These are phyloP conservation scores for Bombus superbus DNA, from an alignment of 1,140 invertebrate species.

Conservation along the genomic window DNA sequence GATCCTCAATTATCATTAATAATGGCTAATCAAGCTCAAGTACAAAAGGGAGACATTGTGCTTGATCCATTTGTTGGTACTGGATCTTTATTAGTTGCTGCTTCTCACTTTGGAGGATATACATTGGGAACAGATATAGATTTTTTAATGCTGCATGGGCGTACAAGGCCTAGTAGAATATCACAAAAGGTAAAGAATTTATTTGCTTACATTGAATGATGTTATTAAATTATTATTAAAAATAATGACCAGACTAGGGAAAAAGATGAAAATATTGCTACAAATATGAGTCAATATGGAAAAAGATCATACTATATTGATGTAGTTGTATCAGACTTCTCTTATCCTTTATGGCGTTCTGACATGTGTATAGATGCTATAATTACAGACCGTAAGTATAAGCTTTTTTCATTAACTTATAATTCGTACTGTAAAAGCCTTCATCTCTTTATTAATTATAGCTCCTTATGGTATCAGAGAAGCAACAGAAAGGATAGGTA, in stretches of 20 bases:
- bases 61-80: conserved; percentile 98
- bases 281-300: conserved; percentile 95
- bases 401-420: conserved; percentile 9
- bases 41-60: conserved; percentile 89
- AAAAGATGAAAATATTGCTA: conserved; percentile 92
- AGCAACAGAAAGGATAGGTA: conserved; percentile 92
- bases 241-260: conserved; percentile 84
- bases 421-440: conserved; percentile 9
- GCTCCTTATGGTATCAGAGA: conserved; percentile 98
- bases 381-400: conserved; percentile 95
- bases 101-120: conserved; percentile 95
- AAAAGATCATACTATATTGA: conserved; percentile 91
- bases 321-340: conserved; percentile 95
- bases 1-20: conserved; percentile 95
- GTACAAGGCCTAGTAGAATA: conserved; percentile 90
- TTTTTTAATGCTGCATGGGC: conserved; percentile 95
- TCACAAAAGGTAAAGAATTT: conserved; percentile 85
- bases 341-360: conserved; percentile 90
- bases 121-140: conserved; percentile 97
- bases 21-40: conserved; percentile 96
- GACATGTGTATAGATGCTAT: conserved; percentile 91
- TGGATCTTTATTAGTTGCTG: conserved; percentile 95
- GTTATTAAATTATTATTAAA: conserved; percentile 8
- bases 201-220: not conserved
- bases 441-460: conserved; percentile 79